These are phyloP conservation scores for Eonycteris spelaea DNA, from an alignment of 2,113 vertebrate species.

Conservation along the genomic window DNA sequence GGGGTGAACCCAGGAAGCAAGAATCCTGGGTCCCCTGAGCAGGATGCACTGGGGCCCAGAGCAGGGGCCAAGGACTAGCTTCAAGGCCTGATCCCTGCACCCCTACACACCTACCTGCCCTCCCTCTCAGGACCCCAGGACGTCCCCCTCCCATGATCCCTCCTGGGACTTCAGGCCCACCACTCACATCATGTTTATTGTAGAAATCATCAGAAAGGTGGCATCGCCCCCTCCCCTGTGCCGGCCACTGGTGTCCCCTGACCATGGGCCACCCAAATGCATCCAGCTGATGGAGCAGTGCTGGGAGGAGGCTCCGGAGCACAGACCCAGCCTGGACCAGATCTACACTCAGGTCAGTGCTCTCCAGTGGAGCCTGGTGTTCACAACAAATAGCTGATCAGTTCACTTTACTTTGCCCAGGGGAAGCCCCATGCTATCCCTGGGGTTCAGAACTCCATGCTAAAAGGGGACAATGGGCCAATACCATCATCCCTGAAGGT, in stretches of 20 bases:
- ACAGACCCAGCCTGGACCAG: conserved; percentile 90
- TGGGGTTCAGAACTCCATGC: neutral
- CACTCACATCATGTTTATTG: neutral
- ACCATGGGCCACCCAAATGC: conserved; percentile 90
- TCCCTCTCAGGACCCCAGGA: neutral
- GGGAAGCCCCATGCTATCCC: rapidly evolving
- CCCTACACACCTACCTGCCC: neutral
- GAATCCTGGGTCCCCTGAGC: neutral
- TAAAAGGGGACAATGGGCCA: neutral
- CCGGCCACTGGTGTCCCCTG: conserved; percentile 87
- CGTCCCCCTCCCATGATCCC: neutral
- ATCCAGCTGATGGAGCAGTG: conserved; percentile 95
- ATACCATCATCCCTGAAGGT: neutral
- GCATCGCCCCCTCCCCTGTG: conserved; percentile 90
- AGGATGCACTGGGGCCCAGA: neutral
- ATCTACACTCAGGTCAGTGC: conserved; percentile 89
- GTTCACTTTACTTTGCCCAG: neutral
- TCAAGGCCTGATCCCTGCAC: neutral
- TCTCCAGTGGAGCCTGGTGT: neutral
- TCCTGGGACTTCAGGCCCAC: neutral
- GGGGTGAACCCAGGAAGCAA: neutral
- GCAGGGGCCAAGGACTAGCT: neutral
- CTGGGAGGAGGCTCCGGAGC: conserved; percentile 91
- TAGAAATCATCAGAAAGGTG: conserved; percentile 94
- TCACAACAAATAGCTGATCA: neutral